Evolutionary conservation across 1,140 invertebrate species (phyloP).

Genomic region (Papilio polytes): DNA sequence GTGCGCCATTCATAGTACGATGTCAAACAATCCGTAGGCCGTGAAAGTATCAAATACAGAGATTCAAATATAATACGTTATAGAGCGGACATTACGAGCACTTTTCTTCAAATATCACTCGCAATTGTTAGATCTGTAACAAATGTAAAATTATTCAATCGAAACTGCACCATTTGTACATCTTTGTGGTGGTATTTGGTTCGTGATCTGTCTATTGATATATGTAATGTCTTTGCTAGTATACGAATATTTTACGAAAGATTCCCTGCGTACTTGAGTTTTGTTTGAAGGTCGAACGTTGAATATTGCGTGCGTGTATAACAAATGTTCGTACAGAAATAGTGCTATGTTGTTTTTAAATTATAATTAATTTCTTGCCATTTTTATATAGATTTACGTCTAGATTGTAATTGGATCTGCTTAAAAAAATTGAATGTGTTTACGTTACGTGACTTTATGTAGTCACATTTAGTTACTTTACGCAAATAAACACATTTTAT

Average conservation of each 20-base stretch:
- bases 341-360: neutral
- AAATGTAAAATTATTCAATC: no score
- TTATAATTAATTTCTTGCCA: neutral
- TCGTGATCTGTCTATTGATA: neutral
- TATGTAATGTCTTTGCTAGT: neutral
- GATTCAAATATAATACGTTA: no score
- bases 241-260: slow-evolving; percentile 29
- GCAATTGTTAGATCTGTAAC: no score
- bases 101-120: no score
- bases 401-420: neutral
- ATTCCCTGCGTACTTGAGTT: slow-evolving; percentile 25
- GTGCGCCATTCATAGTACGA: slow-evolving; percentile 31
- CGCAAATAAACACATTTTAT: no score
- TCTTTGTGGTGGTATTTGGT: no score
- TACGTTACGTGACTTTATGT: no score
- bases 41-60: slow-evolving; percentile 29
- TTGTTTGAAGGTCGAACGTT: slow-evolving; percentile 33
- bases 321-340: neutral
- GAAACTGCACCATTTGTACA: no score
- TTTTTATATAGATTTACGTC: neutral
- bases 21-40: slow-evolving; percentile 15
- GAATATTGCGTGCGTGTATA: slow-evolving; percentile 8
- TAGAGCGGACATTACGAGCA: no score
- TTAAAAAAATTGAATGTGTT: no score
- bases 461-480: no score